Evolutionary conservation across 2,888 invertebrate genomes (phyloP).

Genomic region (Eretmocerus hayati): DNA sequence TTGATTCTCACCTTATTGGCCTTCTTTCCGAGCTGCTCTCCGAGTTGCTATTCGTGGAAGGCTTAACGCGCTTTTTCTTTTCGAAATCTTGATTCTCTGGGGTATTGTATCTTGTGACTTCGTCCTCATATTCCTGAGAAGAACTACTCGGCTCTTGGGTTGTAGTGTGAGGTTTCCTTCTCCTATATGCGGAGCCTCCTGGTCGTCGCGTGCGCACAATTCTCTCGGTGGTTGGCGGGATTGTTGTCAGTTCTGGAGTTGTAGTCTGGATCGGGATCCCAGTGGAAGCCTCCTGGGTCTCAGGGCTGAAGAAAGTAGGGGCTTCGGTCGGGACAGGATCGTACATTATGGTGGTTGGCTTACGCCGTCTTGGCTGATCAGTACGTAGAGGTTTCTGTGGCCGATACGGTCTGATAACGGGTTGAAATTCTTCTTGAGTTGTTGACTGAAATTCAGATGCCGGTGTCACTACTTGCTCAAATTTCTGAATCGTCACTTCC

Average conservation of each 20-base stretch:
- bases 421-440: slow-evolving; percentile 20
- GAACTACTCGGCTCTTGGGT: slow-evolving; percentile 22
- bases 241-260: slow-evolving; percentile 25
- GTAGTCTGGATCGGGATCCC: slow-evolving; percentile 33
- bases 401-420: slow-evolving; percentile 27
- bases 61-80: slow-evolving; percentile 30
- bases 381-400: slow-evolving; percentile 30
- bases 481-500: slow-evolving; percentile 20
- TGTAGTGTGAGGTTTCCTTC: slow-evolving; percentile 33
- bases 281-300: slow-evolving; percentile 26
- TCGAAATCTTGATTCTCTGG: slow-evolving; percentile 26
- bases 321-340: slow-evolving; percentile 27
- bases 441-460: not conserved
- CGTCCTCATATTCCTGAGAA: slow-evolving; percentile 21
- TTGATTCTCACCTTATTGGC: slow-evolving; percentile 14
- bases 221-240: slow-evolving; percentile 25
- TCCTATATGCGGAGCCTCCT: slow-evolving; percentile 29
- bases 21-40: slow-evolving; percentile 25
- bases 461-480: slow-evolving; percentile 18
- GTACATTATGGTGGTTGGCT: slow-evolving; percentile 25
- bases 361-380: slow-evolving; percentile 32
- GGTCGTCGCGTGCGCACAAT: slow-evolving; percentile 29
- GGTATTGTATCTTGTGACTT: slow-evolving; percentile 29
- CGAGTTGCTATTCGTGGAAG: slow-evolving; percentile 24
- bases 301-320: slow-evolving; percentile 18